Base-by-base conservation (phyloP, 2,113 vertebrate species). In the Siphamia tubifer region DNA sequence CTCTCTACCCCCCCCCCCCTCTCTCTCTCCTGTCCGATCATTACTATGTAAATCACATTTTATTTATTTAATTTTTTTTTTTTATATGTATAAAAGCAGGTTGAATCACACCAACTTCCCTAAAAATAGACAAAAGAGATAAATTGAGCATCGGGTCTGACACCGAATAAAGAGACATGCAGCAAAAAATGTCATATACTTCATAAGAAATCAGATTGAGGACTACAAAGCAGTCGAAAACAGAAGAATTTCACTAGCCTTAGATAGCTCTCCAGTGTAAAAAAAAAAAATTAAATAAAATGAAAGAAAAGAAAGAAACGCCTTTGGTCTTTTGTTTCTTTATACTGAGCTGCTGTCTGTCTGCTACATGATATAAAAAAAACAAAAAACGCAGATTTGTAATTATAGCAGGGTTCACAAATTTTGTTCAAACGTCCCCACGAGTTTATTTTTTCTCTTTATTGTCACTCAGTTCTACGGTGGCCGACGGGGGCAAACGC, bases 321-420 rank as follows among this genome's bases (percentile, higher is more conserved):
- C 85, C 82, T 90, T 90, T 91, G 87, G 88, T 87, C 82, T 90
- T 84, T 79, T 70, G 57, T 88, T 79, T 81, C 74, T 86, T 53
- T 80, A 60, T 74, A 68, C 70, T 80, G 68, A 56, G 69, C 55
- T 39, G 56, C 73, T 47, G 68, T 77, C 72, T 77, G 81, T 53
- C 74, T 65, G 61, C 72, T 71, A 68, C 57, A 84, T 61, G 66
- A 70, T 8, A 35, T 77, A 77, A 60, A 48, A 62, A n/a, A n/a
- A n/a, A n/a, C n/a, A n/a, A n/a, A n/a, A n/a, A n/a, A n/a, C n/a
- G 40, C 53, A 31, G 9, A 36, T 62, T 73, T 60, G 80, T 89
- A 85, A 83, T 81, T 72, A 77, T 83, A 87, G 86, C 78, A 42
- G 79, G 58, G 68, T 72, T 81, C 65, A 64, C 44, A 16, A 28